phyloP scores from a whole-genome alignment of 2,888 invertebrate genomes.

The Agrochola lychnidis region DNA sequence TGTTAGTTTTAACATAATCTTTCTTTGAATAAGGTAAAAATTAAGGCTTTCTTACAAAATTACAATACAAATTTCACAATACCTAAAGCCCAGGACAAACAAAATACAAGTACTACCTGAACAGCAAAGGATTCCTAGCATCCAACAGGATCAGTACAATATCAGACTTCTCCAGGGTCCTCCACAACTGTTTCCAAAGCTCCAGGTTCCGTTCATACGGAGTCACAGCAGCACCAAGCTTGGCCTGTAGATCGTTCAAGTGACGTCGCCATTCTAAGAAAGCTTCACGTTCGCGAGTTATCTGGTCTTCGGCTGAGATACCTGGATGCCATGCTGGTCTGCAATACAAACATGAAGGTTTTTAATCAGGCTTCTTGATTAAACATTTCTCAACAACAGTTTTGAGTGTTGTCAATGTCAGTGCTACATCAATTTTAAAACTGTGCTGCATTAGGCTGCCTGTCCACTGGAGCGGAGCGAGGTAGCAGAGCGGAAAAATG shows the following conservation, averaged over 20 bases:
- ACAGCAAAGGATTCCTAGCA: conserved; percentile 98
- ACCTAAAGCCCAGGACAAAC: not conserved
- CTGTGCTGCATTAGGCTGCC: not conserved
- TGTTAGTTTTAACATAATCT: not conserved
- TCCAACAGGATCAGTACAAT: conserved; percentile 98
- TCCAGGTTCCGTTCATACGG: conserved; percentile 99
- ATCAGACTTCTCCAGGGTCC: conserved; percentile 99
- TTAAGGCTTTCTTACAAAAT: not conserved
- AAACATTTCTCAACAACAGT: not conserved
- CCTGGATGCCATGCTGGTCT: conserved; percentile 95
- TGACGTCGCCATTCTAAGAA: conserved; percentile 98
- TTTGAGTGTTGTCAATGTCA: not conserved
- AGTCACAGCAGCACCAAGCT: conserved; percentile 95
- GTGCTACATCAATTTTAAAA: not conserved
- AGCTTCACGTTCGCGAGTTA: conserved; percentile 94
- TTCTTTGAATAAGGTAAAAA: too few relatives aligned
- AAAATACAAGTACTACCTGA: conserved; percentile 82
- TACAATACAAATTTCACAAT: not conserved
- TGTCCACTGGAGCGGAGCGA: too few relatives aligned
- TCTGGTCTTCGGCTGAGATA: conserved; percentile 95
- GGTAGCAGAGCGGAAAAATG: too few relatives aligned
- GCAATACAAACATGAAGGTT: conserved; percentile 18
- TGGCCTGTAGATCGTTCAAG: conserved; percentile 94
- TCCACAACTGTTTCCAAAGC: conserved; percentile 99
- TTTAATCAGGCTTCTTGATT: not conserved